Base-by-base conservation (phyloP, 2,888 invertebrate species). In the Dilophus febrilis region DNA sequence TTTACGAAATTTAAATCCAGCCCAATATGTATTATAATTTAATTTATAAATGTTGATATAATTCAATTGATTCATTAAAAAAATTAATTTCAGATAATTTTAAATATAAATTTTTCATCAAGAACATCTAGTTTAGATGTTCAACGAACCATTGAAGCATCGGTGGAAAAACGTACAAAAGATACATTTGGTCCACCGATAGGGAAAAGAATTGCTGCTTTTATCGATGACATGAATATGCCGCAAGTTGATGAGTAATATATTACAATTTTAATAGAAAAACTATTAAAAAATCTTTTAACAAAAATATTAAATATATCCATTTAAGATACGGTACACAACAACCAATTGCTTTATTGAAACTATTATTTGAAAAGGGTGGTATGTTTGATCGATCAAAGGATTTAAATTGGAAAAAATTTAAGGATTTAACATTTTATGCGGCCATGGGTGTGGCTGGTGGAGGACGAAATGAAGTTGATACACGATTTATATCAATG, bases 191-290 rank as follows among this genome's bases (percentile, higher is more conserved):
- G 90, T 0, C 92, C 92, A 28, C 83, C 88, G 0, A 72, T 84
- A 42, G 91, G 91, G 27, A 92, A 88, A 63, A 80, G 82, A 53
- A 70, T 92, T 56, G 70, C 91, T 29, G 74, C 87, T 46, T 94
- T 92, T 54, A 80, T 92, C 47, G 92, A 94, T 54, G 91, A 94
- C 54, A 80, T 92, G 78, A 90, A 91, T 56, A 91, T 91, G 90
- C 91, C 92, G 27, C 72, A 78, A 61, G 78, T 81, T 35, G 62
- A 62, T 51, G 55, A 56, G 57, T 62, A 49, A 55, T n/a, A n/a
- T n/a, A n/a, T n/a, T n/a, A n/a, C n/a, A n/a, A n/a, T n/a, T n/a
- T n/a, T n/a, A n/a, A n/a, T n/a, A n/a, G n/a, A n/a, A n/a, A n/a
- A n/a, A n/a, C n/a, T n/a, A n/a, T n/a, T n/a, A n/a, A n/a, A n/a